phyloP scores from a whole-genome alignment of 2,797 vertebrate species.

The Pitangus sulphuratus region DNA sequence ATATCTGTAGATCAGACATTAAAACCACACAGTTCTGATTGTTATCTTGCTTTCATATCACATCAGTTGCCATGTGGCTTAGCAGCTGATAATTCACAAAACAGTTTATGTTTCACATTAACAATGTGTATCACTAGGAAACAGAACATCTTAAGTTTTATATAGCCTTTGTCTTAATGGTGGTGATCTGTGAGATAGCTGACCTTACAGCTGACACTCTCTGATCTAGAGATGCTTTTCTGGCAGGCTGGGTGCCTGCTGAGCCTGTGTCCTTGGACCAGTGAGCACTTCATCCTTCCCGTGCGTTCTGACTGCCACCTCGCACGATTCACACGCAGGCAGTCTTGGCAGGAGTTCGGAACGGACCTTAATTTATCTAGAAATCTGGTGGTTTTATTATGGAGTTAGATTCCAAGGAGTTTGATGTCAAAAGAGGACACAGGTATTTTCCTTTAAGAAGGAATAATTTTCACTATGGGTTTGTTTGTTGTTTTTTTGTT shows the following conservation, averaged over 20 bases:
- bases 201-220: not conserved
- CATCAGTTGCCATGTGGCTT: not conserved
- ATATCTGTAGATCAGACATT: not conserved
- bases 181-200: not conserved
- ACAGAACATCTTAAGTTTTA: not conserved
- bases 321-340: not conserved
- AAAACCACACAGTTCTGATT: not conserved
- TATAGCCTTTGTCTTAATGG: not conserved
- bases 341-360: not conserved
- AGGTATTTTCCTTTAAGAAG: not conserved
- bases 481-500: not conserved
- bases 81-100: slow-evolving; percentile 29
- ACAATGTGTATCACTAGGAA: not conserved
- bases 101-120: not conserved
- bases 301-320: not conserved
- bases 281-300: not conserved
- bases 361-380: not conserved
- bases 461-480: not conserved
- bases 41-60: not conserved
- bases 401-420: not conserved
- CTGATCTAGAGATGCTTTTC: not conserved
- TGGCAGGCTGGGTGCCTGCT: not conserved
- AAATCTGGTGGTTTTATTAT: not conserved
- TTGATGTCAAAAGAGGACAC: not conserved
- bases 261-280: not conserved